A percentile compares a stretch with the other conserved stretches of the same genome.
phyloP scores from a whole-genome alignment of 1,140 invertebrate genomes.

The Trichonephila inaurata region DNA sequence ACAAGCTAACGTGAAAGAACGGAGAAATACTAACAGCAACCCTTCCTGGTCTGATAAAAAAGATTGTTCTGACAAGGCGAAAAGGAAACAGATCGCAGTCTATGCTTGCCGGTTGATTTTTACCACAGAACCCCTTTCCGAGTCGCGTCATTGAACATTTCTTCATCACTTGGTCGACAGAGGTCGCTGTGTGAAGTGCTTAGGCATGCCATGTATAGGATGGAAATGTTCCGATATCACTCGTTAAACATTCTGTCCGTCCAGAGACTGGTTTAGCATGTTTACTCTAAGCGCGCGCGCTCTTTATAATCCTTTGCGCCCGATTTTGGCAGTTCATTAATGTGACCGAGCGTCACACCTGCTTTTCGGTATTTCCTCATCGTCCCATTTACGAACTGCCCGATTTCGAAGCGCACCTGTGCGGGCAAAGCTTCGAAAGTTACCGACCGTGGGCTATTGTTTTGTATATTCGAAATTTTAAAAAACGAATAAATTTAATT shows the following conservation, averaged over 20 bases:
- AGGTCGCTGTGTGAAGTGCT: constrained; percentile 37
- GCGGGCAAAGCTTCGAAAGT: constrained; percentile 28
- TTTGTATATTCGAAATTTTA: background rate
- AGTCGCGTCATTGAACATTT: constrained; percentile 42
- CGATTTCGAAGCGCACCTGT: constrained; percentile 36
- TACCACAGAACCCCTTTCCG: background rate
- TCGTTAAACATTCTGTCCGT: constrained; percentile 41
- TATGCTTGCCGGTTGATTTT: background rate
- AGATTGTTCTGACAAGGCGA: background rate
- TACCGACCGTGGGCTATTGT: background rate
- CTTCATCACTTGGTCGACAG: constrained; percentile 9
- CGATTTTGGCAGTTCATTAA: constrained; percentile 71
- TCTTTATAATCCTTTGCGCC: constrained; percentile 75
- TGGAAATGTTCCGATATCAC: constrained; percentile 36
- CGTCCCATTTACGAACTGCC: constrained; percentile 58
- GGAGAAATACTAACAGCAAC: background rate
- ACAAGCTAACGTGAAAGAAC: background rate
- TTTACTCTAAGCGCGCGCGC: constrained; percentile 47
- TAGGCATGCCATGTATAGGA: constrained; percentile 56
- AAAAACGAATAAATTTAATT: too few relatives aligned
- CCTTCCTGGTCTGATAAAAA: constrained; percentile 17
- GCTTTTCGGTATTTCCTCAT: constrained; percentile 58
- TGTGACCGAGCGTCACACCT: constrained; percentile 69
- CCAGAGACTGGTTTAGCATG: constrained; percentile 66
- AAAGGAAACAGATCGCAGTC: background rate